Conservation (phyloP, 2,113 vertebrate genomes). For the Pithys albifrons region DNA sequence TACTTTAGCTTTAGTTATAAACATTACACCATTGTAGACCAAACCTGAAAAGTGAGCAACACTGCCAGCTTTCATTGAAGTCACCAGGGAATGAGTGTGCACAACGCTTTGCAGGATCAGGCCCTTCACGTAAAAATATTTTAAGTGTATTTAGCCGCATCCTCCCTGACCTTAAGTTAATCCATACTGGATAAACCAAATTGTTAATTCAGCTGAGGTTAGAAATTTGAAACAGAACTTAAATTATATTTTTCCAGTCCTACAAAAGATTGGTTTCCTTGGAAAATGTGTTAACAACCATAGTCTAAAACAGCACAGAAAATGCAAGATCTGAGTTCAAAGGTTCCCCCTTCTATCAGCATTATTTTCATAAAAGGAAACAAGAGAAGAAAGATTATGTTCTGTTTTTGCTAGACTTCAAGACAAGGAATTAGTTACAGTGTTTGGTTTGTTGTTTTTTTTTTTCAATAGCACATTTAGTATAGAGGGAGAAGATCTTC, state of each 20-base stretch:
- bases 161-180: not conserved
- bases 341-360: not conserved
- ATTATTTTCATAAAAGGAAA: slow-evolving; percentile 33
- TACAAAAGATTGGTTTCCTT: not conserved
- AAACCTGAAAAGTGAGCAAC: slow-evolving; percentile 3
- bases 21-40: not conserved
- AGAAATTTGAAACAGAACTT: not conserved
- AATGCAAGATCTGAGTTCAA: slow-evolving; percentile 44
- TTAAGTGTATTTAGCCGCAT: not conserved
- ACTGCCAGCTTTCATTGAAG: not conserved
- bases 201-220: not conserved
- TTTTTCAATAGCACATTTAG: not conserved
- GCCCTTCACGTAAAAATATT: not conserved
- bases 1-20: not conserved
- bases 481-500: not conserved
- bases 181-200: not conserved
- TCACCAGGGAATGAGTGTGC: not conserved
- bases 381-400: slow-evolving; percentile 46
- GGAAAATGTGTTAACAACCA: not conserved
- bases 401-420: slow-evolving; percentile 35
- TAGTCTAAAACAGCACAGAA: not conserved
- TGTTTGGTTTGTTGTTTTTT: too few species aligned
- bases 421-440: not conserved
- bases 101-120: not conserved
- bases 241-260: not conserved